Evolutionary conservation across 2,797 vertebrate genomes (phyloP).

Genomic region (Oreortyx pictus): DNA sequence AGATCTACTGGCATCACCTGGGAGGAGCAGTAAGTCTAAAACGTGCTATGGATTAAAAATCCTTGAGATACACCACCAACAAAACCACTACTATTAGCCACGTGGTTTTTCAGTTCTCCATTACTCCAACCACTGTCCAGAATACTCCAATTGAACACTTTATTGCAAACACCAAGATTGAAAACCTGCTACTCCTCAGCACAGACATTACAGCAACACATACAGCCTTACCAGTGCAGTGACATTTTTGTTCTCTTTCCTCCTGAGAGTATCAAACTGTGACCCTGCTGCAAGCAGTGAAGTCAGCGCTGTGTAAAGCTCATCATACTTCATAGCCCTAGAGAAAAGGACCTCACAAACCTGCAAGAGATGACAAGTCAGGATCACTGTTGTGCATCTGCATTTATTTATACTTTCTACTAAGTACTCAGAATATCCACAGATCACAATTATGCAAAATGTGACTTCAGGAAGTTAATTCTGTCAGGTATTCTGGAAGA

Average conservation of each 20-base stretch:
- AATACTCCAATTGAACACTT: not conserved
- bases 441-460: not conserved
- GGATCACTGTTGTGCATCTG: not conserved
- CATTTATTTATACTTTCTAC: not conserved
- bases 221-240: slow-evolving; percentile 88
- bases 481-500: rapidly evolving
- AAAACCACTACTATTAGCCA: rapidly evolving
- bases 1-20: not conserved
- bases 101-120: rapidly evolving
- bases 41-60: not conserved
- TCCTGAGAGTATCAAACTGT: slow-evolving; percentile 91
- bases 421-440: not conserved
- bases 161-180: not conserved
- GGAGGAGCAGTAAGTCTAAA: not conserved
- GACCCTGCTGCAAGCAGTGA: slow-evolving; percentile 92
- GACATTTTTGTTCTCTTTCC: slow-evolving; percentile 91
- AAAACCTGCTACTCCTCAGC: not conserved
- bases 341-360: slow-evolving; percentile 93
- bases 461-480: not conserved
- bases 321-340: slow-evolving; percentile 89
- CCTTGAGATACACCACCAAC: rapidly evolving
- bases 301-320: slow-evolving; percentile 89
- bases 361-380: slow-evolving; percentile 71
- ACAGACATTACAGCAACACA: not conserved
- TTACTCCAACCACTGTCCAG: not conserved